Evolutionary conservation across 2,797 vertebrate genomes (phyloP).

Genomic region (Cichlasoma orientale): DNA sequence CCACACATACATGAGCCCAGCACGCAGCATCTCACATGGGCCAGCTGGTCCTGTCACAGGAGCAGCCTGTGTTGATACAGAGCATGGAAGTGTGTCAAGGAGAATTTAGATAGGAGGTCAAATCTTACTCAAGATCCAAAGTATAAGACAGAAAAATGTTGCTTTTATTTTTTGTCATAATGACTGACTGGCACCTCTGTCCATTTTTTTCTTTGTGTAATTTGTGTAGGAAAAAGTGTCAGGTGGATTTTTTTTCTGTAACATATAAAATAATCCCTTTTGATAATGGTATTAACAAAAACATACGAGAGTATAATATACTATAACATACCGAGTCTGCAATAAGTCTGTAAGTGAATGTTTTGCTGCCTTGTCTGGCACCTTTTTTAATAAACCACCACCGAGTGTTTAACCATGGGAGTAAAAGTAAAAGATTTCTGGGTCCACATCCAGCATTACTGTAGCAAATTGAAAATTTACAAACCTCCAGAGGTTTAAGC

Average conservation of each 20-base stretch:
- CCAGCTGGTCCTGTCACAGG: slow-evolving; percentile 40
- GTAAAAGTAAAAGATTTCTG: background rate
- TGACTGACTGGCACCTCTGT: background rate
- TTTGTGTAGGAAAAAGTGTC: too few species aligned
- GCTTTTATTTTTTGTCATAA: background rate
- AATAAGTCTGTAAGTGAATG: background rate
- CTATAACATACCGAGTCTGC: background rate
- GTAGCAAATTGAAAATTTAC: background rate
- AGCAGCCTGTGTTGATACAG: slow-evolving; percentile 11
- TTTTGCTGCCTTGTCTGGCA: background rate
- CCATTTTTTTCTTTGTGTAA: background rate
- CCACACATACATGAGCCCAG: slow-evolving; percentile 33
- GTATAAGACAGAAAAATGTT: background rate
- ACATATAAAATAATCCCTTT: background rate
- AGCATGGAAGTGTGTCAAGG: slow-evolving; percentile 54
- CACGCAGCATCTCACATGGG: slow-evolving; percentile 5
- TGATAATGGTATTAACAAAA: background rate
- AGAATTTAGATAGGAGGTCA: slow-evolving; percentile 34
- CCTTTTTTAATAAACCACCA: background rate
- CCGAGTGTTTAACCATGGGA: background rate
- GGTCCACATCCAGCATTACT: background rate
- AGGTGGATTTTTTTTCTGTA: background rate
- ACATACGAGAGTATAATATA: background rate
- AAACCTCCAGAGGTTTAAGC: background rate
- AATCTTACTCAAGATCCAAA: background rate